These are phyloP conservation scores for Sander vitreus DNA, from an alignment of 2,113 vertebrate genomes.

Conservation along the genomic window DNA sequence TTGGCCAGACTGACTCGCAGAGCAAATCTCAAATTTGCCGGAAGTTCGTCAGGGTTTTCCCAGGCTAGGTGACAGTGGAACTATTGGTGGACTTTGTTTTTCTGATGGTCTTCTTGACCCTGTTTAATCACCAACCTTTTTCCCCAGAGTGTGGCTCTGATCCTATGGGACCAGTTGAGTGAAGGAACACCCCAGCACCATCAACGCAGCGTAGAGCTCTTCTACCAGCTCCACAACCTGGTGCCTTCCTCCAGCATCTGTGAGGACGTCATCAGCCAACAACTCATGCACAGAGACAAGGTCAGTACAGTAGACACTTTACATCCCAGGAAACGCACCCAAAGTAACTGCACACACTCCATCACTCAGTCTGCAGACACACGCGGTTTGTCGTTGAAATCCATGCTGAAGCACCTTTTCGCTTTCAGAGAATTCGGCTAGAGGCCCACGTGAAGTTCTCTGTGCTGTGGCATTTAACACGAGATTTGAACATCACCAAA, in stretches of 20 bases:
- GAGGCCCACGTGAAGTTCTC: conserved; percentile 97
- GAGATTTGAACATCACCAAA: conserved; percentile 97
- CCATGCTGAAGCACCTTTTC: conserved; percentile 3
- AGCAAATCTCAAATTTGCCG: no score
- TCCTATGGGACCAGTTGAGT: conserved; percentile 94
- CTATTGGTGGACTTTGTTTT: accelerated
- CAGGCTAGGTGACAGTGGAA: background rate
- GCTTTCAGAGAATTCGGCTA: conserved; percentile 90
- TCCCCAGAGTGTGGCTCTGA: conserved; percentile 91
- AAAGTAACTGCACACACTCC: background rate
- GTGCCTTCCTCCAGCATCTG: conserved; percentile 97
- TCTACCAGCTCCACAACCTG: conserved; percentile 98
- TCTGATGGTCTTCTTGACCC: background rate
- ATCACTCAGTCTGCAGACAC: background rate
- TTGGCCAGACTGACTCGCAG: no score
- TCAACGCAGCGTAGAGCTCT: conserved; percentile 97
- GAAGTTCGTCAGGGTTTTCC: no score
- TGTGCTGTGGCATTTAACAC: conserved; percentile 97
- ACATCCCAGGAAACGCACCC: background rate
- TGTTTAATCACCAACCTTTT: background rate
- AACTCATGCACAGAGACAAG: conserved; percentile 97
- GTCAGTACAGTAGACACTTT: conserved; percentile 73
- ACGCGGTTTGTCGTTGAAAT: background rate
- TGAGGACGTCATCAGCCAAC: conserved; percentile 98
- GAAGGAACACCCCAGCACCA: conserved; percentile 96